phyloP scores from a whole-genome alignment of 2,797 vertebrate species.

The Enteromius treurensis region DNA sequence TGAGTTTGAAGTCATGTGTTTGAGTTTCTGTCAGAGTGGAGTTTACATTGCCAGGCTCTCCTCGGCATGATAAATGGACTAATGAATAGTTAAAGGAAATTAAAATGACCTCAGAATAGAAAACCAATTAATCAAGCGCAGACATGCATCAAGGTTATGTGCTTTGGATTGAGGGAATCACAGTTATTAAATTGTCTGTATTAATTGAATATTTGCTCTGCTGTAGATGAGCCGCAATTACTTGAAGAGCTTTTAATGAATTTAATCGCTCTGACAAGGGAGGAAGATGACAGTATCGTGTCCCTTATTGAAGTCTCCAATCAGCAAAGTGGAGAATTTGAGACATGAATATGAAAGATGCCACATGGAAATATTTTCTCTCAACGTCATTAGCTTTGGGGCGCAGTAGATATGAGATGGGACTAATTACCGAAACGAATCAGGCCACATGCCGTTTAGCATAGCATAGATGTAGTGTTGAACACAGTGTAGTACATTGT shows the following conservation, averaged over 20 bases:
- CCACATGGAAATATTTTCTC: constrained; percentile 19
- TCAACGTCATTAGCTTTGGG: constrained; percentile 36
- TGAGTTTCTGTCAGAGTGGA: constrained; percentile 39
- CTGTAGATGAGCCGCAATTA: constrained; percentile 75
- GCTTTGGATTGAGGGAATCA: constrained; percentile 67
- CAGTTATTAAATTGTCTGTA: constrained; percentile 75
- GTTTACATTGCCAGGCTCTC: constrained; percentile 45
- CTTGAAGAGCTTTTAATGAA: constrained; percentile 74
- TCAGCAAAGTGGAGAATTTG: constrained; percentile 47
- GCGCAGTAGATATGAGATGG: constrained; percentile 5
- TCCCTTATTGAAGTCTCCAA: constrained; percentile 39
- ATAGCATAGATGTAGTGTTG: background rate
- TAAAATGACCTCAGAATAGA: constrained; percentile 78
- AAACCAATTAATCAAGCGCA: constrained; percentile 74
- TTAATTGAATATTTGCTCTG: constrained; percentile 81
- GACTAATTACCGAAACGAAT: constrained; percentile 27
- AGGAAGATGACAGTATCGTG: constrained; percentile 44
- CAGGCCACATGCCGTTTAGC: constrained; percentile 10
- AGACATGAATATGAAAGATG: constrained; percentile 29
- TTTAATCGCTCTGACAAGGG: constrained; percentile 65
- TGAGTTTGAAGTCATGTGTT: constrained; percentile 33
- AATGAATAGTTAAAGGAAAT: constrained; percentile 78
- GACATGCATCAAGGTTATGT: constrained; percentile 66
- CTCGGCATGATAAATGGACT: constrained; percentile 53
- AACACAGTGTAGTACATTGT: background rate